Evolutionary conservation across 2,113 vertebrate genomes (phyloP), one percentile per base, ranked within the genome.

Genomic region (Pollachius pollachius): DNA sequence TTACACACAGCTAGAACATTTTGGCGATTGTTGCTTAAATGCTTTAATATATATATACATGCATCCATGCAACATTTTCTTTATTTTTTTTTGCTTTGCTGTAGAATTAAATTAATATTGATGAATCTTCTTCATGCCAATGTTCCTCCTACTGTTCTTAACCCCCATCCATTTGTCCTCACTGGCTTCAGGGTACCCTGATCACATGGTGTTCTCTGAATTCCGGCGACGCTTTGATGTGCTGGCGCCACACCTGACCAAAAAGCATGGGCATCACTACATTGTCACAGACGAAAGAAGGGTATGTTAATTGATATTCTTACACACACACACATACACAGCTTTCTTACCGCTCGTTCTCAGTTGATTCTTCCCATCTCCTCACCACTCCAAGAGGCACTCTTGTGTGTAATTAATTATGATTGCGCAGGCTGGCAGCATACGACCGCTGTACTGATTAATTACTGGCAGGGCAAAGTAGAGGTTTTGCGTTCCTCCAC

Each of bases 131-230:
- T 11, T 48, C 41, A 6, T 48, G 6, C 41, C 41, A 48, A 13
- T 13, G 12, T 9, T 13, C 41, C 41, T 48, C 41, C 9, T 48
- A 9, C 41, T 48, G 41, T 34, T 34, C 30, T 34, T 34, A 34
- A 4, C 30, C 30, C 3, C 30, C 30, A 48, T 48, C 41, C 12
- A 9, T 48, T 48, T 48, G 9, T 48, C 21, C 64, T 15, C 17
- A 19, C 27, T 62, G n/a, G 5, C 54, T 19, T 52, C 81, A 98
- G 97, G 97, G 56, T 99, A 98, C 71, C 97, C 97, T 0, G 96
- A 99, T 87, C 95, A 98, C 90, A 94, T 99, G 96, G 96, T 96
- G 41, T 99, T 98, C 73, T 97, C 96, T 0, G 96, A 99, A 89
- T 99, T 99, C 85, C 95, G 96, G 57, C 88, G 96, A 7, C 94